Evolutionary conservation across 2,797 vertebrate genomes (phyloP).

Genomic region (Philypnodon macrostomus): DNA sequence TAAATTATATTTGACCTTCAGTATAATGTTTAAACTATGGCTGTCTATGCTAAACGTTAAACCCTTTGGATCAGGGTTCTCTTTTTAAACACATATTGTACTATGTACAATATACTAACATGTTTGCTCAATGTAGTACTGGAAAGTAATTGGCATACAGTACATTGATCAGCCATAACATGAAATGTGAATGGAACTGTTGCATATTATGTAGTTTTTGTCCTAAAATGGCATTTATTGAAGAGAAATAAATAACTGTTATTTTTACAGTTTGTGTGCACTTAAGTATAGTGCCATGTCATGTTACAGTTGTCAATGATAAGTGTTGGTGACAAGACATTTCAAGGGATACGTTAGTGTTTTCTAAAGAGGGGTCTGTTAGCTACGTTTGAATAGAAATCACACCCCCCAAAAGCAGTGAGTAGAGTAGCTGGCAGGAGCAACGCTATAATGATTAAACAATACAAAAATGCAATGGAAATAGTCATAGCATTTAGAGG

Average conservation of each 20-base stretch:
- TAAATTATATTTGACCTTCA: constrained; percentile 63
- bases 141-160: too few relatives aligned
- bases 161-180: too few relatives aligned
- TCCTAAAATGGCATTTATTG: constrained; percentile 1
- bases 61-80: background rate
- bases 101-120: constrained; percentile 3
- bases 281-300: background rate
- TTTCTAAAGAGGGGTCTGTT: background rate
- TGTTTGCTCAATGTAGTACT: background rate
- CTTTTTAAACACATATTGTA: constrained; percentile 7
- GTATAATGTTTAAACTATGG: constrained; percentile 42
- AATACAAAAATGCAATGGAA: too few relatives aligned
- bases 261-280: constrained; percentile 4
- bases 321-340: constrained; percentile 1
- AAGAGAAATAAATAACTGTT: background rate
- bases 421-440: background rate
- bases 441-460: too few relatives aligned
- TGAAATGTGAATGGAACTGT: constrained; percentile 5
- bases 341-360: background rate
- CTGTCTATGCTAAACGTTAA: constrained; percentile 29
- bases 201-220: constrained; percentile 3
- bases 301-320: background rate
- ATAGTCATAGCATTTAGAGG: too few relatives aligned
- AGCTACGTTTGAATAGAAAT: background rate
- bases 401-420: too few relatives aligned